A percentile compares a stretch with the other conserved stretches of the same genome.
phyloP scores from a whole-genome alignment of 2,113 vertebrate genomes.

The Rhinogobius similis region DNA sequence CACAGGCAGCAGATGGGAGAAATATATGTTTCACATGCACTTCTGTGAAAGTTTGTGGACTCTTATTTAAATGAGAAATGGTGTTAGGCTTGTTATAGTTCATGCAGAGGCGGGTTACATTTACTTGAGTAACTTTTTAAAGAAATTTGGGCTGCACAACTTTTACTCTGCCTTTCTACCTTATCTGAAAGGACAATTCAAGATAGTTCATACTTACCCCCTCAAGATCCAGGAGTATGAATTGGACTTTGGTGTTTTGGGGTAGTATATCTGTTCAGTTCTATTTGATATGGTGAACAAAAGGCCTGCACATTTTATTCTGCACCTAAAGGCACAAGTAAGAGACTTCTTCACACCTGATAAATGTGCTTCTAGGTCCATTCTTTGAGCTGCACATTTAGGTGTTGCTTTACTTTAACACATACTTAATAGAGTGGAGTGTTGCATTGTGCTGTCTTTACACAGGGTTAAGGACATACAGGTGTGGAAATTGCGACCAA shows the following conservation, averaged over 20 bases:
- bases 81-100: background rate
- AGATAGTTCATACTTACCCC: too few species aligned
- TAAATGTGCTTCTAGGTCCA: background rate
- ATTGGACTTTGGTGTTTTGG: too few species aligned
- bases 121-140: too few species aligned
- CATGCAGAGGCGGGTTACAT: background rate
- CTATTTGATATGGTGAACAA: too few species aligned
- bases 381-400: background rate
- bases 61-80: background rate
- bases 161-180: too few species aligned
- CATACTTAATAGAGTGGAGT: background rate
- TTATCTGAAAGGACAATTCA: too few species aligned
- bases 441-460: background rate
- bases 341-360: background rate
- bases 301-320: background rate
- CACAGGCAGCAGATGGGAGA: background rate
- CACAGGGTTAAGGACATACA: background rate
- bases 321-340: background rate
- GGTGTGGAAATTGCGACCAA: background rate
- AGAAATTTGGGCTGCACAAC: too few species aligned
- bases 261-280: too few species aligned
- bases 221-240: too few species aligned
- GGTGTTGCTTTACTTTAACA: constrained; percentile 5
- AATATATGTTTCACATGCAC: background rate
- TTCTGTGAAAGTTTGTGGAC: background rate